These are phyloP conservation scores for Nasonia vitripennis DNA, from an alignment of 1,140 invertebrate genomes.

Conservation along the genomic window DNA sequence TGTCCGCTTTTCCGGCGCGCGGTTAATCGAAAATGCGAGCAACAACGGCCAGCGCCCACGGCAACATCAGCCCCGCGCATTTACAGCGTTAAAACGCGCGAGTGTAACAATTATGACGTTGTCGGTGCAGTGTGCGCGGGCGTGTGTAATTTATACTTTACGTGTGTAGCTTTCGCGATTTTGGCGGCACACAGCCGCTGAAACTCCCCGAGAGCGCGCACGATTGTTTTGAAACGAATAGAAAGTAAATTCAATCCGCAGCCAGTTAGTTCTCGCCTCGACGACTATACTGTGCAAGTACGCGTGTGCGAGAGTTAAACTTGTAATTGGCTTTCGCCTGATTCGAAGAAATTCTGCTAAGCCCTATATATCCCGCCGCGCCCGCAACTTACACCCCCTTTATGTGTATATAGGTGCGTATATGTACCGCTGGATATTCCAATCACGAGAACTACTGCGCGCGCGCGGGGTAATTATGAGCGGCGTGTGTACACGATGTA, in stretches of 20 bases:
- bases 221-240: constrained; percentile 67
- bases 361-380: constrained; percentile 52
- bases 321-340: constrained; percentile 73
- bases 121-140: constrained; percentile 19
- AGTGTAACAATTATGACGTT: constrained; percentile 44
- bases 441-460: neutral
- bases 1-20: no score
- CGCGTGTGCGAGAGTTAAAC: constrained; percentile 67
- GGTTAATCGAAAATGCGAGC: neutral
- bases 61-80: neutral
- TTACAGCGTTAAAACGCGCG: neutral
- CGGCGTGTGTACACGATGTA: neutral
- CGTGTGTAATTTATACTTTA: constrained; percentile 50
- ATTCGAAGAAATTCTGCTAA: constrained; percentile 73
- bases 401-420: neutral
- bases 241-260: constrained; percentile 72
- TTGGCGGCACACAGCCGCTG: neutral
- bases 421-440: neutral
- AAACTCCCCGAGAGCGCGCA: constrained; percentile 35
- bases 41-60: neutral
- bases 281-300: no score
- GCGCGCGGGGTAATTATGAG: neutral
- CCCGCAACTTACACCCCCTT: constrained; percentile 6
- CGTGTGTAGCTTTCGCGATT: neutral
- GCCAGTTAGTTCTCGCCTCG: constrained; percentile 71